Evolutionary conservation across 2,113 vertebrate species (phyloP).

Genomic region (Indri indri): DNA sequence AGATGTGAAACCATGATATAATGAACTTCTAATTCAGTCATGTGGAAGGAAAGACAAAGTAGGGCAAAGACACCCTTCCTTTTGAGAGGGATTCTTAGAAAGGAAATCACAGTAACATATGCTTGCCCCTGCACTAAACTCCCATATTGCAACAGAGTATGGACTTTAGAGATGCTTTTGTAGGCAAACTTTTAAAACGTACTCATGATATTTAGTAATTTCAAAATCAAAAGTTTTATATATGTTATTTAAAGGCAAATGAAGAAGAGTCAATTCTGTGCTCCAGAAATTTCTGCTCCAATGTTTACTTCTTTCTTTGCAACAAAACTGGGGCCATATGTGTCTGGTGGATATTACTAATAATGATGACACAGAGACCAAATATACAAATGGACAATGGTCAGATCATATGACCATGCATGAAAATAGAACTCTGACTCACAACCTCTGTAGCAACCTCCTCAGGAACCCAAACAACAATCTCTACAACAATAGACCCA

Average conservation of each 20-base stretch:
- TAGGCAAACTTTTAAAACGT: not conserved
- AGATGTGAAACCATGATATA: not conserved
- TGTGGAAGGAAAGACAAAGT: not conserved
- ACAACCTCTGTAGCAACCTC: not conserved
- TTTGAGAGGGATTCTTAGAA: not conserved
- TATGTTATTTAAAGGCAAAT: not conserved
- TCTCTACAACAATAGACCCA: not conserved
- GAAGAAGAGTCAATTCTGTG: not conserved
- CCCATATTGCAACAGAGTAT: not conserved
- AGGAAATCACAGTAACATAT: not conserved
- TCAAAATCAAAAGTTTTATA: not conserved
- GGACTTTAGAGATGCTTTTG: not conserved
- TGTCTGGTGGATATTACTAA: not conserved
- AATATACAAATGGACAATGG: not conserved
- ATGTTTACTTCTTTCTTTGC: not conserved
- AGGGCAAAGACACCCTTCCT: not conserved
- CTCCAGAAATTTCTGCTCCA: not conserved
- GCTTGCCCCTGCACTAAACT: not conserved
- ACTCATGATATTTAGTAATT: not conserved
- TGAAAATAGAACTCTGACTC: not conserved
- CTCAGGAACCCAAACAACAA: not conserved
- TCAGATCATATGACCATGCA: accelerated
- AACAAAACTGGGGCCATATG: not conserved
- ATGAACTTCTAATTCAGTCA: not conserved
- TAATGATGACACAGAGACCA: not conserved